These are phyloP conservation scores for Odocoileus virginianus DNA, from an alignment of 2,113 vertebrate species.

Conservation along the genomic window DNA sequence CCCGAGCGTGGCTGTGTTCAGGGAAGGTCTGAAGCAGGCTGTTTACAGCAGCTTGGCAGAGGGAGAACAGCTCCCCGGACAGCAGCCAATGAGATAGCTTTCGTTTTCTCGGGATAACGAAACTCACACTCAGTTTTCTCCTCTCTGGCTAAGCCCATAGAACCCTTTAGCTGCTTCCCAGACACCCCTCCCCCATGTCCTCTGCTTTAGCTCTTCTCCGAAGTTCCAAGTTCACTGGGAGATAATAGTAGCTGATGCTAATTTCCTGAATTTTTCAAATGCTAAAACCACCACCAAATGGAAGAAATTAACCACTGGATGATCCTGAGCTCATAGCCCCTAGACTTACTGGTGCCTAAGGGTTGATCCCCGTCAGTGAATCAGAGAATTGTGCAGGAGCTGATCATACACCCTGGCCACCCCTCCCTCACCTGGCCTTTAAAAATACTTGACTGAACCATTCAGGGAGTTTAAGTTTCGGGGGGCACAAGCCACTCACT, in stretches of 20 bases:
- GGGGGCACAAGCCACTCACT: neutral
- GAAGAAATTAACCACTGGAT: neutral
- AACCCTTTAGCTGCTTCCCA: neutral
- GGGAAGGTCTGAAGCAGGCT: accelerated
- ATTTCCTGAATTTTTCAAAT: neutral
- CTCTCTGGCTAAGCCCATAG: neutral
- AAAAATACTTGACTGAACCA: neutral
- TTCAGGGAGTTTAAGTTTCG: neutral
- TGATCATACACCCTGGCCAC: neutral
- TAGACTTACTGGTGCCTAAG: neutral
- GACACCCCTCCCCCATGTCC: neutral
- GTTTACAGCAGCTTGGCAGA: accelerated
- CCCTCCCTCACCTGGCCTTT: neutral
- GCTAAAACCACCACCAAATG: neutral
- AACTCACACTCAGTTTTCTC: accelerated
- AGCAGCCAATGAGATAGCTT: neutral
- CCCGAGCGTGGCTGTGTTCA: neutral
- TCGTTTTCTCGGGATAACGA: neutral
- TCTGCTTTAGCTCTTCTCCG: neutral
- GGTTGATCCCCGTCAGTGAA: neutral
- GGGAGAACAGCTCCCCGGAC: too few species aligned
- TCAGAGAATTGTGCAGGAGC: neutral
- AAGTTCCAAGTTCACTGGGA: neutral
- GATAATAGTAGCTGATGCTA: neutral
- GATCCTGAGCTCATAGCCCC: neutral